A percentile compares a stretch with the other conserved stretches of the same genome.
Conservation (phyloP, 2,888 invertebrate genomes). For the Chelonus formosanus region DNA sequence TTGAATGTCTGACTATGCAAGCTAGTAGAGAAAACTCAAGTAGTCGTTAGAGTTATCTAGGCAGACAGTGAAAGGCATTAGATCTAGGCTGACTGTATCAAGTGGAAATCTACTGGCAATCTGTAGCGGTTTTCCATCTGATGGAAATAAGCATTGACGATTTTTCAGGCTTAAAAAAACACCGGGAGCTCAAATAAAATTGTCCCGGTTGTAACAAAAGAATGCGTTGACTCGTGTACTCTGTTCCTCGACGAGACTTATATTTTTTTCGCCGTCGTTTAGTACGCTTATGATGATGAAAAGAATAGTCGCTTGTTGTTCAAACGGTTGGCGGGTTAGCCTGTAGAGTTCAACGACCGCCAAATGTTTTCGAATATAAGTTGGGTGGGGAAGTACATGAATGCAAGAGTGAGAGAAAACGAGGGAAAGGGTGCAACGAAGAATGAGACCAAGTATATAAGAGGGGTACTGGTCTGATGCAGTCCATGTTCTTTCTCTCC, state of each 20-base stretch:
- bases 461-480: conserved; percentile 24
- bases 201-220: conserved; percentile 5
- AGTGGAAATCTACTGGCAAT: conserved; percentile 25
- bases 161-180: conserved; percentile 3
- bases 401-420: conserved; percentile 27
- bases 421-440: conserved; percentile 15
- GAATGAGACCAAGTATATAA: conserved; percentile 37
- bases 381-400: conserved; percentile 34
- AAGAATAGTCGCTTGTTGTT: conserved; percentile 57
- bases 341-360: conserved; percentile 59
- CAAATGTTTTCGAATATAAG: conserved; percentile 60
- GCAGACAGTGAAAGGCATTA: conserved; percentile 41
- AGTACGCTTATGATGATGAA: conserved; percentile 28
- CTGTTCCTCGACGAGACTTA: conserved; percentile 8
- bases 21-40: conserved; percentile 5
- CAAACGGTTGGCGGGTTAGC: conserved; percentile 56
- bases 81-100: conserved; percentile 17
- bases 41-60: conserved; percentile 14
- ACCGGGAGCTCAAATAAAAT: neutral
- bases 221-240: conserved; percentile 9
- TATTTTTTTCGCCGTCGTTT: conserved; percentile 16
- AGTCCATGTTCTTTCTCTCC: conserved; percentile 33
- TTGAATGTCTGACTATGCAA: too few species aligned
- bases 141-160: conserved; percentile 21
- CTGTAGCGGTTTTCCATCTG: conserved; percentile 9